Base-by-base conservation (phyloP, 2,113 vertebrate genomes). In the Craseonycteris thonglongyai region DNA sequence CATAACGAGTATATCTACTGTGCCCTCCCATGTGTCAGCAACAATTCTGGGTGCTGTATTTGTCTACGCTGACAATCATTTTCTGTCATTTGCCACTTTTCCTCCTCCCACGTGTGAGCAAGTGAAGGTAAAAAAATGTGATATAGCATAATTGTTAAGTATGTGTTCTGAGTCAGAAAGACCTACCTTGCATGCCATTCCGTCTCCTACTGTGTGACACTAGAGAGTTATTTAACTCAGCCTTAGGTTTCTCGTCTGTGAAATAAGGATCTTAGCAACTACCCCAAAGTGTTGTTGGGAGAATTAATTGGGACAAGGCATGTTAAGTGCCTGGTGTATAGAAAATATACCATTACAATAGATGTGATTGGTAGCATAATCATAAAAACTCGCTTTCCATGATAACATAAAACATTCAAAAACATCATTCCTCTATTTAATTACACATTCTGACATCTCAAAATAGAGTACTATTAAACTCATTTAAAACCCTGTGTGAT, bases 391-490 rank as follows among this genome's bases (percentile, higher is more conserved):
- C 26, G 13, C 24, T 72, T 66, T 56, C 12, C 4, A 13, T 26
- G 7, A n/a, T n/a, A 45, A 68, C 8, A 40, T 22, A 40, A 71
- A 49, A 5, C 6, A 33, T 15, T n/a, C 5, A 12, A 45, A 75
- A 69, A 42, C n/a, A 28, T 5, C 7, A 5, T 76, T 18, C 40
- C 14, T n/a, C 22, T 26, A 35, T 51, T 93, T 75, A 83, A 65
- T 68, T 28, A 76, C 63, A 30, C 51, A 47, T 63, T 28, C 26
- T 69, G 38, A 82, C 21, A 22, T 85, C 45, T 49, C 45, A 86
- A 87, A 95, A 96, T 61, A 40, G 26, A 88, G 66, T 68, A 21
- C 16, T 38, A 81, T 65, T 75, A 91, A 93, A 87, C 16, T 82
- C 21, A 28, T 49, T 66, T 65, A 66, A 96, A 79, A 3, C 7